phyloP scores from a whole-genome alignment of 92 coral and sea anemone species.

The Epizoanthus stellaris region DNA sequence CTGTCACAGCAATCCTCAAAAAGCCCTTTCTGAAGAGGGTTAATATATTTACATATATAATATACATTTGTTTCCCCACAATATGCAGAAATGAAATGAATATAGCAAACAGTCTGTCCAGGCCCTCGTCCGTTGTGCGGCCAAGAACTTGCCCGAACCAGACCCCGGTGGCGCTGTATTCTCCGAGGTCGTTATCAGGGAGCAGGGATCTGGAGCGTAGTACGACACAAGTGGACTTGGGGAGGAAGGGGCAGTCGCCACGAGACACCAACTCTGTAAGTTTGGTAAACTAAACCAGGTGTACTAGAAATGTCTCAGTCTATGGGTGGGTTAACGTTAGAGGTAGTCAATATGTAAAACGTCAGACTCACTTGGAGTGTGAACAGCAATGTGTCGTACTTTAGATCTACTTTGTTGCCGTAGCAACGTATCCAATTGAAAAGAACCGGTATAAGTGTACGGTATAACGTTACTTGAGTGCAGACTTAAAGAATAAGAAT shows the following conservation, averaged over 20 bases:
- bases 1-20: not conserved
- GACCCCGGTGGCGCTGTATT: constrained; percentile 37
- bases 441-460: too few relatives aligned
- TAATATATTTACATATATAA: not conserved
- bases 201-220: constrained; percentile 54
- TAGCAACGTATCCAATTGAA: too few relatives aligned
- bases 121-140: not conserved
- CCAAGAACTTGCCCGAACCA: constrained; percentile 18
- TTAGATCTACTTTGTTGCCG: too few relatives aligned
- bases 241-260: constrained; percentile 40
- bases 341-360: too few relatives aligned
- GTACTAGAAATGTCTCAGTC: too few relatives aligned
- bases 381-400: too few relatives aligned
- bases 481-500: too few relatives aligned
- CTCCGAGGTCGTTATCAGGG: constrained; percentile 40
- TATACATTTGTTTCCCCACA: not conserved
- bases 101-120: not conserved
- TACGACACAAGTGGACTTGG: constrained; percentile 28
- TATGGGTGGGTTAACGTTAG: too few relatives aligned
- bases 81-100: constrained; percentile 29
- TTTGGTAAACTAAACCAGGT: not conserved
- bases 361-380: too few relatives aligned
- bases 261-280: constrained; percentile 44
- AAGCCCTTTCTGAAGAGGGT: not conserved
- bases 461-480: too few relatives aligned